Base-by-base conservation (phyloP, 2,888 invertebrate genomes). In the Meganola albula region DNA sequence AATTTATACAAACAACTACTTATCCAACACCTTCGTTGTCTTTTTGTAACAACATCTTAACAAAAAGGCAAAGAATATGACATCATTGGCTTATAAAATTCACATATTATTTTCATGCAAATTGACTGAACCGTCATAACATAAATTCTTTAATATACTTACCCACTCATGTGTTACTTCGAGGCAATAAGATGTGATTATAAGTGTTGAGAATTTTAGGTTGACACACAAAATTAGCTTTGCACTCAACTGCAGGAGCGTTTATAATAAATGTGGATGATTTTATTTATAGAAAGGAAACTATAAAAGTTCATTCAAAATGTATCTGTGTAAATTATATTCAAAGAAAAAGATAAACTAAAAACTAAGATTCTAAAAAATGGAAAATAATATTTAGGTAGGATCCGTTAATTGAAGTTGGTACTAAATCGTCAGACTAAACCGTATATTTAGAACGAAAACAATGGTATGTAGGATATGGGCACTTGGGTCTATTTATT, bases 121-220 rank as follows among this genome's bases (percentile, higher is more conserved):
- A 80, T 78, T 71, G 70, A 55, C 53, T 67, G 70, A 72, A 66
- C 71, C 75, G 75, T 72, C 72, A 74, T 74, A 77, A 71, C 70
- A 73, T 71, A 68, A 72, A 63, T 69, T 65, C 47, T 70, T 74
- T 67, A 62, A 67, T 66, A 64, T 63, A 62, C 61, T 63, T 61
- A 63, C 63, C 63, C 53, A 48, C 52, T 45, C 42, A 55, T 48
- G 44, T 56, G 53, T 31, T 56, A 50, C 49, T 60, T 56, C 58
- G 58, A 56, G 49, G 55, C 55, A 52, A 60, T 67, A 59, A 67
- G 58, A 52, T 53, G 53, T 37, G 29, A 9, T 27, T 29, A 35
- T 49, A 53, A 31, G 50, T 10, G 18, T 22, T 23, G 36, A 34
- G 39, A 27, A 43, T 37, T 50, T 51, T 41, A 44, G 45, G 44